Base-by-base conservation (phyloP, 92 coral and sea anemone species). In the Palythoa caribaeorum region DNA sequence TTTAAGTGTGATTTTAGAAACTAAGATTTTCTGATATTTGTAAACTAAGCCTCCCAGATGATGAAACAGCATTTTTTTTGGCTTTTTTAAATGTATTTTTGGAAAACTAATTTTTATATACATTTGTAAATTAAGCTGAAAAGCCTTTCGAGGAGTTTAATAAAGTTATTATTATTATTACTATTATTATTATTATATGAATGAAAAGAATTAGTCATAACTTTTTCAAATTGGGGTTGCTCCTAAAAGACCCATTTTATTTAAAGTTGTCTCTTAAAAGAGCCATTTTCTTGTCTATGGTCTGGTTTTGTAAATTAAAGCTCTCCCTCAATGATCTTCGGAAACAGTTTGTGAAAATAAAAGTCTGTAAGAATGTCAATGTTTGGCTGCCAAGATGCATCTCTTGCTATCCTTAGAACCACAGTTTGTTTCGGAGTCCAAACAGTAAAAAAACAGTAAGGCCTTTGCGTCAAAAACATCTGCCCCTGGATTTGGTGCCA, bases 401-500 rank as follows among this genome's bases (percentile, higher is more conserved):
- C 95, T 79, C 87, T 79, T 52, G 79, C 40, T 6, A 92, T 87
- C 35, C 14, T 69, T 1, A 90, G 10, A 21, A 81, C 53, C 3
- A 54, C 87, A 38, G 79, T 11, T 15, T 92, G 91, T 52, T 89
- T 90, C 13, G 83, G 12, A 17, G 88, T 90, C 90, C 90, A 90
- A 2, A 91, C 88, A 38, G 87, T 83, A 81, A 91, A 91, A 73
- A 71, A 87, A 38, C 93, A 87, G 9, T 57, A 53, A 35, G 19
- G 66, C 84, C 80, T 50, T 15, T 84, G 77, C 6, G 95, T 71
- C 48, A 90, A 48, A 48, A 51, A 77, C 53, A 87, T 66, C 21
- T 92, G 91, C 3, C 91, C 95, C 68, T 87, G 95, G 57, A 87
- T 83, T 76, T 92, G 94, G 76, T 89, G 92, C 92, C 94, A 92